Evolutionary conservation across 2,113 vertebrate species (phyloP), one percentile per base, ranked within the genome.

Genomic region (Pogonocichla stellata): DNA sequence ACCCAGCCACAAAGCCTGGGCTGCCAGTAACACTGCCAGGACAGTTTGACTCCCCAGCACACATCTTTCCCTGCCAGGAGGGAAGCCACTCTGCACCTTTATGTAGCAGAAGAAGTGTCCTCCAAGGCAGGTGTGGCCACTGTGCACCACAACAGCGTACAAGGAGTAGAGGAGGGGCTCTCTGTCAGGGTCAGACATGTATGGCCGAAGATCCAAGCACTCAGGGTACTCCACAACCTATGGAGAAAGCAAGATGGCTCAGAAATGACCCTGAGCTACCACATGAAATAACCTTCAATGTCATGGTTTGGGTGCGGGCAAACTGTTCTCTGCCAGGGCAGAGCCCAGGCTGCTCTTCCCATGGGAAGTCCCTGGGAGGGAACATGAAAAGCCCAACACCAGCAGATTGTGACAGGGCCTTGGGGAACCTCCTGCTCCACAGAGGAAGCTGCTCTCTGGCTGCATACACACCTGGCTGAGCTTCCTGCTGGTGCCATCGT

Each of bases 81-180:
- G n/a, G 54, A 61, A 54, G 47, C 2, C 3, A 8, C 17, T 42
- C 62, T 34, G 42, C 16, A 69, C 87, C 87, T 82, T 90, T 23
- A 40, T 67, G 25, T 48, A 82, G 62, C 87, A 90, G 20, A 75
- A 75, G 3, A 82, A 90, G 47, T 90, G 87, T 23, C 87, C 83
- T 3, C 31, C 53, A 7, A 74, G 70, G 3, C 70, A 90, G 34
- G 29, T 61, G 9, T 31, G 29, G 3, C 87, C 87, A 1, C 29
- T 31, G 54, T 89, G 87, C 79, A 89, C 87, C 87, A 89, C 78
- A 0, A 89, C 25, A 12, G 87, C 62, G 2, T 90, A 90, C 0
- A 90, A 2, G 70, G 79, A 69, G 53, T 67, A 89, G 10, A 82
- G 12, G 5, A 75, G 18, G 34, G 54, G 25, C 4, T 62, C 54